Evolutionary conservation across 2,888 invertebrate genomes (phyloP), one percentile per base, ranked within the genome.

Genomic region (Pyrocoelia pectoralis): DNA sequence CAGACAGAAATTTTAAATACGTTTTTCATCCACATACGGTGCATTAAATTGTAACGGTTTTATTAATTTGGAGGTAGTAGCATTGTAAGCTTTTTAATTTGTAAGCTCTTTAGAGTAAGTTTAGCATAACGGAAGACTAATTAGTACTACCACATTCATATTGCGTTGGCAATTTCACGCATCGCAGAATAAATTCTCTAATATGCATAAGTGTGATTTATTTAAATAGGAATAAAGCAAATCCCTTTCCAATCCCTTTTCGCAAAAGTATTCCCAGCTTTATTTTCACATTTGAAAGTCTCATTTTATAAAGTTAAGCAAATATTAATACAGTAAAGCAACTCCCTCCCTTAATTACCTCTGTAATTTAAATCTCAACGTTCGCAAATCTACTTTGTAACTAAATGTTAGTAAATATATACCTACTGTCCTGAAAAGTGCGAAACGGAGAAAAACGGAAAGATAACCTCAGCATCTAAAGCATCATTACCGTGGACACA

Each of bases 141-240:
- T 33, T 33, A 33, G 33, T 33, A 33, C 33, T 33, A 33, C 33
- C 33, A n/a, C 33, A 33, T 33, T 33, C 33, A 33, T 33, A 33
- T 33, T 6, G 33, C 33, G 33, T 33, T 33, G 33, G 10, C 33
- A 33, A 33, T 33, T 33, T 33, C 33, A 33, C 33, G 33, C 33
- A 33, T 33, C 33, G 8, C n/a, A n/a, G 8, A 33, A 6, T 33
- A 33, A 33, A 33, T 33, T 33, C 33, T 33, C 10, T 33, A 33
- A 33, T 33, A 33, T 24, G n/a, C 33, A 33, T 33, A 33, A 33
- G 33, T 33, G 33, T 33, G 33, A 33, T 33, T 33, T 33, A 33
- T 33, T n/a, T 33, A 33, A 33, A 33, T n/a, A 33, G 8, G n/a
- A 33, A 33, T n/a, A 33, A 33, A 10, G 33, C 2, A 33, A 33